phyloP scores from a whole-genome alignment of 1,140 invertebrate genomes.

The Pseudomyrmex flavicornis region DNA sequence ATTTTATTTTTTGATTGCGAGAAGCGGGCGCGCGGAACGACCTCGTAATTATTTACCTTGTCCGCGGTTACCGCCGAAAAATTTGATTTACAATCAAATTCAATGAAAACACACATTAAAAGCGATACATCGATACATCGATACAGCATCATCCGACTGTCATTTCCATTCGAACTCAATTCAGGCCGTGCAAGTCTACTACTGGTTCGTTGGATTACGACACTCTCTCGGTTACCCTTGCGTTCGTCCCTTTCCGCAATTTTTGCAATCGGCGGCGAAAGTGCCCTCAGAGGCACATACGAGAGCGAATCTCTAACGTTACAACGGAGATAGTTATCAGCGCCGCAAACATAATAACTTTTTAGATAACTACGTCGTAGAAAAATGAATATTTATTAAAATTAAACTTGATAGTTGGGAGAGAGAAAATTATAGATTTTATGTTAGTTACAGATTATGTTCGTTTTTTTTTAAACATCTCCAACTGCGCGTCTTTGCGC shows the following conservation, averaged over 20 bases:
- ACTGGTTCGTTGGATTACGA: slow-evolving; percentile 32
- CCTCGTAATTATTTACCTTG: too few relatives aligned
- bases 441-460: neutral
- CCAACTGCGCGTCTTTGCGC: too few relatives aligned
- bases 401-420: neutral
- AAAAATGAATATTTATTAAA: slow-evolving; percentile 13
- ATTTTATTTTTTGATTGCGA: slow-evolving; percentile 49
- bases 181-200: slow-evolving; percentile 56
- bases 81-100: slow-evolving; percentile 15
- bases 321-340: slow-evolving; percentile 33
- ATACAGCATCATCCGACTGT: too few relatives aligned
- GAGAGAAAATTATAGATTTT: slow-evolving; percentile 4
- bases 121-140: too few relatives aligned
- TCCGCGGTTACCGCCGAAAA: too few relatives aligned
- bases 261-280: slow-evolving; percentile 47
- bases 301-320: slow-evolving; percentile 45
- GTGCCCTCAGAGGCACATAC: slow-evolving; percentile 37
- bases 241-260: slow-evolving; percentile 3
- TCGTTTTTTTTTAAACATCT: neutral
- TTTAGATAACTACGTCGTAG: neutral
- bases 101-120: neutral
- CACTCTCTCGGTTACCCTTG: slow-evolving; percentile 37
- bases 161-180: too few relatives aligned
- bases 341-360: neutral
- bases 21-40: neutral